Evolutionary conservation across 1,140 invertebrate species (phyloP), one percentile per base, ranked within the genome.

Genomic region (Drosophila triauraria): DNA sequence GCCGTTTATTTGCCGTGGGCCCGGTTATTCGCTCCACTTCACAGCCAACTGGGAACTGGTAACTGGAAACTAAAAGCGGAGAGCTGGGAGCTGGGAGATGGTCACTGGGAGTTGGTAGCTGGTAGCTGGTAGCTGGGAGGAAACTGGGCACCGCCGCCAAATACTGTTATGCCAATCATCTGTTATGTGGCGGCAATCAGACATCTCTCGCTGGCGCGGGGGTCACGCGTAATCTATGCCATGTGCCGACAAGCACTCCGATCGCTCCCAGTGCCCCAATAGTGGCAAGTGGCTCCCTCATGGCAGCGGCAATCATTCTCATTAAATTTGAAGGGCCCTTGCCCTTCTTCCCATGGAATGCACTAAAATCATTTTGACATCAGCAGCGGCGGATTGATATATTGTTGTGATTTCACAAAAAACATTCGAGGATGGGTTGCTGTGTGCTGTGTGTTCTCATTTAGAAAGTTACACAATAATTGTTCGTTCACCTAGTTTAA

Each of bases 161-260:
- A 67, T 63, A n/a, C 35, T 46, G 63, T 67, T 67, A 67, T 61
- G 63, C 35, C 63, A 67, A 67, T 63, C 63, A 67, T 67, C 23
- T 67, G 59, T 23, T 42, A 64, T 59, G 40, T 58, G 53, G 51
- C 35, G 35, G 61, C 51, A 63, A 59, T 63, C 61, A 57, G 25
- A 42, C 51, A 27, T 58, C 9, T 40, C 35, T 42, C 35, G 17
- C 17, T 58, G 12, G 7, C 4, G 53, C 40, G 25, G 17, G 40
- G 62, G 57, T 62, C 62, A 65, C 42, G 60, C 60, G 62, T 65
- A 72, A 47, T 61, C 67, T 72, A 77, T 60, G 43, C 63, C 74
- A 77, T 76, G 47, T 35, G 62, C 12, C 23, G 48, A 23, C 53
- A 46, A 51, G 20, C 53, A 25, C 53, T 57, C 38, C 65, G 64